A percentile compares a stretch with the other conserved stretches of the same genome.
Evolutionary conservation across 2,888 invertebrate species (phyloP).

Genomic region (Philereme transversata): DNA sequence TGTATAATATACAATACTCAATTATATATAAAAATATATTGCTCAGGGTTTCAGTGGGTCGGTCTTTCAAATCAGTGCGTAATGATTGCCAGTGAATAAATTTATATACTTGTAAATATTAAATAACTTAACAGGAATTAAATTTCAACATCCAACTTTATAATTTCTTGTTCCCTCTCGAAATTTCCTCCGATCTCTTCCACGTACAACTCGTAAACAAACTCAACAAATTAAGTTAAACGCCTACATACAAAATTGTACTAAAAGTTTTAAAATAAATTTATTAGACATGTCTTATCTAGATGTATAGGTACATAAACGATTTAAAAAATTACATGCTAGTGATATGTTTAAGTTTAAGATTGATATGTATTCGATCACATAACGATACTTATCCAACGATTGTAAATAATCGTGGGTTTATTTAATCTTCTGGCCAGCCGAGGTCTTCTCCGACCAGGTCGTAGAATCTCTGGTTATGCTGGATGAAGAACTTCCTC

Average conservation of each 20-base stretch:
- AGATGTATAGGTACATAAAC: conserved; percentile 76
- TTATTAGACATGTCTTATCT: conserved; percentile 60
- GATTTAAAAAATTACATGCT: conserved; percentile 73
- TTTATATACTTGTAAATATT: conserved; percentile 39
- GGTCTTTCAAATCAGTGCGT: conserved; percentile 78
- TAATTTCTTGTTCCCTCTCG: conserved; percentile 43
- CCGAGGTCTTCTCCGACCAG: conserved; percentile 96
- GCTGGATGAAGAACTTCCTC: conserved; percentile 93
- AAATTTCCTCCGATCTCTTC: conserved; percentile 33
- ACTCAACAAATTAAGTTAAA: conserved; percentile 35
- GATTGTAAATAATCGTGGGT: conserved; percentile 23
- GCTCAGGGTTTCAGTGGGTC: conserved; percentile 80
- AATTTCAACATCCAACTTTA: conserved; percentile 39
- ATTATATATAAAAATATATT: conserved; percentile 82
- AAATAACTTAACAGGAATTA: conserved; percentile 36
- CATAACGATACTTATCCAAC: conserved; percentile 50
- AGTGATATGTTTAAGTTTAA: conserved; percentile 73
- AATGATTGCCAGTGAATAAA: conserved; percentile 53
- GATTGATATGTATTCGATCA: conserved; percentile 68
- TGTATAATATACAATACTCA: conserved; percentile 78
- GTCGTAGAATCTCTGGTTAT: conserved; percentile 96
- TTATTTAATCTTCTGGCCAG: conserved; percentile 93
- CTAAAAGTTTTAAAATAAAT: conserved; percentile 51
- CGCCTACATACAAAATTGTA: conserved; percentile 31
- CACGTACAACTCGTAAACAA: conserved; percentile 33